Conservation (phyloP, 2,888 invertebrate genomes). For the Brenthis daphne region DNA sequence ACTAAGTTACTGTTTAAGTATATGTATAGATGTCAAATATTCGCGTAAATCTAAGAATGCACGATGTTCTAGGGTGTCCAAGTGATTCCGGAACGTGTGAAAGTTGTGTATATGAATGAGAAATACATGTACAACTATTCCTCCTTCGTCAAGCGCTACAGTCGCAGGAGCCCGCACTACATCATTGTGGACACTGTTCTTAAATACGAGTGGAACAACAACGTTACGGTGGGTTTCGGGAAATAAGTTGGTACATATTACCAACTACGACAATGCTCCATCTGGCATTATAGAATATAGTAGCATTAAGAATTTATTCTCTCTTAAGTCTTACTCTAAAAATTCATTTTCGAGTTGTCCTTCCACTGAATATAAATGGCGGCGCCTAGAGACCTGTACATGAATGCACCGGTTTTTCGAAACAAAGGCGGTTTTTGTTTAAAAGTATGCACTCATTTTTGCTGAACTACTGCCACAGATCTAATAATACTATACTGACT, state of each 20-base stretch:
- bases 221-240: conserved; percentile 46
- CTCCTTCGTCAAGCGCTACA: conserved; percentile 40
- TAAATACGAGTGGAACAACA: conserved; percentile 44
- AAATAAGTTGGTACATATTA: background rate
- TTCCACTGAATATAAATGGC: no score
- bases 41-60: background rate
- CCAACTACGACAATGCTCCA: background rate
- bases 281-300: no score
- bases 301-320: no score
- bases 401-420: no score
- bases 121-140: conserved; percentile 40
- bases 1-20: no score
- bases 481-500: no score
- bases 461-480: no score
- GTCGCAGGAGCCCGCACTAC: conserved; percentile 46
- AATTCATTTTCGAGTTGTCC: no score
- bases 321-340: no score
- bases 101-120: conserved; percentile 39
- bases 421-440: no score
- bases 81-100: conserved; percentile 43
- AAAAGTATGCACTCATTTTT: no score
- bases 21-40: background rate
- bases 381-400: no score
- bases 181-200: conserved; percentile 40
- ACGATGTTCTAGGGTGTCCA: conserved; percentile 39